Percentiles rank a stretch among this genome's conserved stretches.
phyloP scores from a whole-genome alignment of 2,113 vertebrate genomes.

The Marcusenius ussheri region DNA sequence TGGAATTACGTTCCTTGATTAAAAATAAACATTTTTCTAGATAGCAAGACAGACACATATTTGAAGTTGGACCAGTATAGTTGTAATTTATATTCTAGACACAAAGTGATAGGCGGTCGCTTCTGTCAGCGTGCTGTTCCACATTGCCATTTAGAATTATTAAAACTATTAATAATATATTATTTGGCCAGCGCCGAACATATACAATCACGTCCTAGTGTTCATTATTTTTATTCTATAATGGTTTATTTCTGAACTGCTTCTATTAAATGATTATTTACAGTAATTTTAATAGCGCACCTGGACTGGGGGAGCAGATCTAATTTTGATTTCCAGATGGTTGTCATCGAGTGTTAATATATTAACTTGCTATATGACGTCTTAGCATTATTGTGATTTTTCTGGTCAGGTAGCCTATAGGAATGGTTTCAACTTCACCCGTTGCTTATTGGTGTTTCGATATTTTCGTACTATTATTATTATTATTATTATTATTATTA shows the following conservation, averaged over 20 bases:
- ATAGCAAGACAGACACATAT: not conserved
- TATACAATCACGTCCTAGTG: not conserved
- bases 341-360: not conserved
- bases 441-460: not conserved
- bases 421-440: not conserved
- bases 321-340: not conserved
- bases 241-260: not conserved
- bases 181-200: not conserved
- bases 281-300: not conserved
- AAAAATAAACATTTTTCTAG: not conserved
- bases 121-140: not conserved
- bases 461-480: not conserved
- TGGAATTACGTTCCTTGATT: not conserved
- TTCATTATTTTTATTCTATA: not conserved
- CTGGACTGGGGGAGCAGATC: not conserved
- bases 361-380: not conserved
- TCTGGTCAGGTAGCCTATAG: not conserved
- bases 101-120: not conserved
- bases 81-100: constrained; percentile 3
- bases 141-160: not conserved
- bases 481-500: not conserved
- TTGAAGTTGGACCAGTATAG: not conserved
- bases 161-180: not conserved
- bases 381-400: not conserved
- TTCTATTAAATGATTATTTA: not conserved